These are phyloP conservation scores for Scytalopus superciliaris DNA, from an alignment of 2,113 vertebrate genomes.

Conservation along the genomic window DNA sequence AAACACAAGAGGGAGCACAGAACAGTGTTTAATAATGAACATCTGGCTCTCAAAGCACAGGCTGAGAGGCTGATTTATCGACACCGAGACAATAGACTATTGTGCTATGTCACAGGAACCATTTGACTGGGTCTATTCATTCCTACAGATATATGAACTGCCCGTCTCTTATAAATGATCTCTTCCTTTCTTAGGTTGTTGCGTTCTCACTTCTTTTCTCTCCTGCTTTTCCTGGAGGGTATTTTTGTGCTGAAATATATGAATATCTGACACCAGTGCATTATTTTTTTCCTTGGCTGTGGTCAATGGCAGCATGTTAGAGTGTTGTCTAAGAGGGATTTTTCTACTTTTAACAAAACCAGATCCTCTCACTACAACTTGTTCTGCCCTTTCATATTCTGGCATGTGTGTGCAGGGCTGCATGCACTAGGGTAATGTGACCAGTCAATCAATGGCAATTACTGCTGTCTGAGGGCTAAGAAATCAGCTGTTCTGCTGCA, in stretches of 20 bases:
- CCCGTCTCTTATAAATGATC: not conserved
- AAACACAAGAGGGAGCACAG: not conserved
- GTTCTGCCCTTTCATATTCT: not conserved
- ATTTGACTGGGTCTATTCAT: not conserved
- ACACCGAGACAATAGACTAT: not conserved
- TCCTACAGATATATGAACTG: constrained; percentile 26
- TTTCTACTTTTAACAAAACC: not conserved
- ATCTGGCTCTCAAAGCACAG: constrained; percentile 12
- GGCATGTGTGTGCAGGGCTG: not conserved
- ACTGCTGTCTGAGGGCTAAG: not conserved
- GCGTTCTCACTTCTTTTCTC: constrained; percentile 13
- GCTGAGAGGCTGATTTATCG: constrained; percentile 34
- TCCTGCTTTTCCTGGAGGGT: not conserved
- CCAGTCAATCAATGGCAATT: not conserved
- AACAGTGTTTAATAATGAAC: constrained; percentile 9
- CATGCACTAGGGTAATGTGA: not conserved
- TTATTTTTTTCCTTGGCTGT: not conserved
- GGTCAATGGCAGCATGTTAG: not conserved
- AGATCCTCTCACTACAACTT: not conserved
- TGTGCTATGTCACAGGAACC: constrained; percentile 33
- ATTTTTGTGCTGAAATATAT: not conserved
- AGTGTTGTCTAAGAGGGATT: not conserved
- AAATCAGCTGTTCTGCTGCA: not conserved
- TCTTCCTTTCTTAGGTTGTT: constrained; percentile 18
- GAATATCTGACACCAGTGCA: not conserved